Evolutionary conservation across 2,797 vertebrate species (phyloP).

Genomic region (Tiaroga cobitis): DNA sequence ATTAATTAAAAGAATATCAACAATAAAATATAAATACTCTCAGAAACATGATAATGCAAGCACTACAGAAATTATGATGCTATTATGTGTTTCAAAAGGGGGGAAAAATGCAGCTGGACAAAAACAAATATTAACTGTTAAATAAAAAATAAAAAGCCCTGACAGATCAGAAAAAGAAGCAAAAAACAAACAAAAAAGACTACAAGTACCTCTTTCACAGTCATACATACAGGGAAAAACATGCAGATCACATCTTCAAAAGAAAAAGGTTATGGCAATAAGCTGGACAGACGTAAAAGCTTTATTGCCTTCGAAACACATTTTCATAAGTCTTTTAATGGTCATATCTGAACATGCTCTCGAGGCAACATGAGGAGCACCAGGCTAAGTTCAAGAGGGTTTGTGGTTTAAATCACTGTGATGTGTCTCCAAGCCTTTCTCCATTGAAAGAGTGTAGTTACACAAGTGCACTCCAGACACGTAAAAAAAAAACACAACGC

Average conservation of each 20-base stretch:
- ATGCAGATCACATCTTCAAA: not conserved
- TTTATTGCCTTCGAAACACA: slow-evolving; percentile 24
- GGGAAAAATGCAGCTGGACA: too few relatives aligned
- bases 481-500: slow-evolving; percentile 4
- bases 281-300: slow-evolving; percentile 10
- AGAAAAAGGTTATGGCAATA: slow-evolving; percentile 4
- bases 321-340: slow-evolving; percentile 6
- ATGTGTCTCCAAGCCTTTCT: slow-evolving; percentile 3
- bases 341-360: slow-evolving; percentile 12
- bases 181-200: not conserved
- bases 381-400: not conserved
- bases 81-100: not conserved
- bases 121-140: not conserved
- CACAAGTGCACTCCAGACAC: slow-evolving; percentile 28
- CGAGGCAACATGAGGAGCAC: not conserved
- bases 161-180: not conserved
- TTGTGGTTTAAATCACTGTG: not conserved
- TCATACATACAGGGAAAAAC: slow-evolving; percentile 7
- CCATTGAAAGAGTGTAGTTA: slow-evolving; percentile 1
- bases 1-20: not conserved
- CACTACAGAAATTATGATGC: not conserved
- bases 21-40: slow-evolving; percentile 50
- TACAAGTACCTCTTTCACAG: not conserved
- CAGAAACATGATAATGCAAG: not conserved
- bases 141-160: not conserved